Evolutionary conservation across 2,888 invertebrate species (phyloP).

Genomic region (Gerris lacustris): DNA sequence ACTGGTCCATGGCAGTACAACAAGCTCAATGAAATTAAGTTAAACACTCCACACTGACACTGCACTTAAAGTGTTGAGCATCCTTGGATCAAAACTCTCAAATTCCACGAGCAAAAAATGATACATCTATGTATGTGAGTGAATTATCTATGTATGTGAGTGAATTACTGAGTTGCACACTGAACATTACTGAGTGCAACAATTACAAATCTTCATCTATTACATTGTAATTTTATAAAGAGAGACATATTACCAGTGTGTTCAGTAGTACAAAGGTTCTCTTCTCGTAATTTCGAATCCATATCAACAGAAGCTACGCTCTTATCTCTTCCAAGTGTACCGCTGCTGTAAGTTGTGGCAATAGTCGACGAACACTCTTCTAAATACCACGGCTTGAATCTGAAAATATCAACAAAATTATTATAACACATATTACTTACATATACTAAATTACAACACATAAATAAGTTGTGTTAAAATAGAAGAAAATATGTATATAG

Average conservation of each 20-base stretch:
- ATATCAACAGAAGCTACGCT: conserved; percentile 36
- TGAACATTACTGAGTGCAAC: too few species aligned
- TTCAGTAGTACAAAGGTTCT: conserved; percentile 25
- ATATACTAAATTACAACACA: background rate
- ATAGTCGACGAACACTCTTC: conserved; percentile 28
- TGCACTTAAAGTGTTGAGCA: too few species aligned
- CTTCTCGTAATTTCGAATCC: conserved; percentile 35
- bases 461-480: background rate
- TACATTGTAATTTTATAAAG: too few species aligned
- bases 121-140: too few species aligned
- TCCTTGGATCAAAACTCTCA: too few species aligned
- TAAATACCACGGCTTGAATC: conserved; percentile 27
- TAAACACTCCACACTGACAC: too few species aligned
- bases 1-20: too few species aligned
- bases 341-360: conserved; percentile 27
- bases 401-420: conserved; percentile 15
- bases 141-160: too few species aligned
- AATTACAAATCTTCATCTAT: too few species aligned
- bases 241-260: conserved; percentile 22
- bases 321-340: conserved; percentile 30
- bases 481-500: background rate
- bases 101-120: too few species aligned
- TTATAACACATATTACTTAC: background rate
- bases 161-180: too few species aligned
- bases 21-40: too few species aligned